Conservation (phyloP, 2,797 vertebrate species). For the Ptychobarbus kaznakovi region DNA sequence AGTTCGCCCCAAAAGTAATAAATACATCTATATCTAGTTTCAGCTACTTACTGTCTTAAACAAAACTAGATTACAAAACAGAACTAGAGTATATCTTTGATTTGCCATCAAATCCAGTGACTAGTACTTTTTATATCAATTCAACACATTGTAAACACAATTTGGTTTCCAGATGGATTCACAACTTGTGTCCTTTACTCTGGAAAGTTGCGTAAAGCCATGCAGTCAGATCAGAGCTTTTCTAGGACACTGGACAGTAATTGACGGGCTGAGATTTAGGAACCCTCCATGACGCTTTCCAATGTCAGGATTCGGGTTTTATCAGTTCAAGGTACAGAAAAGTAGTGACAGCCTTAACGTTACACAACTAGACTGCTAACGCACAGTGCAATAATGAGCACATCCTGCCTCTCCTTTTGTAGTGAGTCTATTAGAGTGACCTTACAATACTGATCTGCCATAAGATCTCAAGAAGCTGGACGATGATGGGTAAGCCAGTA, state of each 20-base stretch:
- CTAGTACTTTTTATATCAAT: not conserved
- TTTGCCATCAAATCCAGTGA: not conserved
- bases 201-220: not conserved
- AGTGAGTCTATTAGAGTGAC: not conserved
- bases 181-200: not conserved
- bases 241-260: not conserved
- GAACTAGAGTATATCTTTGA: not conserved
- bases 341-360: not conserved
- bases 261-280: not conserved
- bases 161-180: not conserved
- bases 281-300: not conserved
- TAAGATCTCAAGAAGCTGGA: not conserved
- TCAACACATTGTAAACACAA: not conserved
- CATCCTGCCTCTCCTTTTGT: no score
- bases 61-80: not conserved
- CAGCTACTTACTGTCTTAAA: not conserved
- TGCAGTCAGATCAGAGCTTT: not conserved
- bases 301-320: not conserved
- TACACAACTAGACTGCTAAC: not conserved
- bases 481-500: slow-evolving; percentile 2
- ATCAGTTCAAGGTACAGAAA: not conserved
- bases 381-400: not conserved
- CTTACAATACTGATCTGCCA: not conserved
- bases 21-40: not conserved
- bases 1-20: not conserved